Percentiles rank a stretch among this genome's conserved stretches.
phyloP scores from a whole-genome alignment of 30 jellyfish, hydroid and myxozoan genomes.

The Catostylus mosaicus region DNA sequence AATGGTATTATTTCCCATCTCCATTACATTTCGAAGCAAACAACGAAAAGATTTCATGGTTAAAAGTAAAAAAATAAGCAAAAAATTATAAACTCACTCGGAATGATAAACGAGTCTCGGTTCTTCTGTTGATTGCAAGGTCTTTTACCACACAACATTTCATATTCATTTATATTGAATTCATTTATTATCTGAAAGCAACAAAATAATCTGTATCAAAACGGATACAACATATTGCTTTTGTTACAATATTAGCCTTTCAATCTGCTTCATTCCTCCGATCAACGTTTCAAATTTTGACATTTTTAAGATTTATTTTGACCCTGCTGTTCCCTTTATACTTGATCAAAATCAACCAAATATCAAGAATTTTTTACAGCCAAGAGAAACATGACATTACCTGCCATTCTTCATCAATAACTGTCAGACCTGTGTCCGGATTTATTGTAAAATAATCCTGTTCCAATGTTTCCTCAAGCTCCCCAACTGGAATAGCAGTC shows the following conservation, averaged over 20 bases:
- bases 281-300: too few relatives aligned
- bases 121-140: conserved; percentile 88
- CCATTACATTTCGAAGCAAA: too few relatives aligned
- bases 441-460: conserved; percentile 51
- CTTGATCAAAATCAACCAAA: not conserved
- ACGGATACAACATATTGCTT: too few relatives aligned
- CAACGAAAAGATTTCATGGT: too few relatives aligned
- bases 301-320: too few relatives aligned
- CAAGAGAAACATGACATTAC: too few relatives aligned
- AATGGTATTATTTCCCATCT: too few relatives aligned
- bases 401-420: conserved; percentile 73
- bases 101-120: conserved; percentile 61
- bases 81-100: conserved; percentile 71
- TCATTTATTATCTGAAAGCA: conserved; percentile 48
- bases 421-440: conserved; percentile 58
- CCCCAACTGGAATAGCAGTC: conserved; percentile 75
- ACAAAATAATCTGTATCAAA: too few relatives aligned
- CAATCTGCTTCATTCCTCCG: too few relatives aligned
- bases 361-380: too few relatives aligned
- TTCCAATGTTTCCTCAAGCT: conserved; percentile 50
- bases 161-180: conserved; percentile 37
- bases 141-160: conserved; percentile 67
- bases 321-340: too few relatives aligned
- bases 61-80: not conserved
- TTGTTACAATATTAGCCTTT: too few relatives aligned